Conservation (phyloP, 1,140 invertebrate genomes). For the Scylla paramamosain region DNA sequence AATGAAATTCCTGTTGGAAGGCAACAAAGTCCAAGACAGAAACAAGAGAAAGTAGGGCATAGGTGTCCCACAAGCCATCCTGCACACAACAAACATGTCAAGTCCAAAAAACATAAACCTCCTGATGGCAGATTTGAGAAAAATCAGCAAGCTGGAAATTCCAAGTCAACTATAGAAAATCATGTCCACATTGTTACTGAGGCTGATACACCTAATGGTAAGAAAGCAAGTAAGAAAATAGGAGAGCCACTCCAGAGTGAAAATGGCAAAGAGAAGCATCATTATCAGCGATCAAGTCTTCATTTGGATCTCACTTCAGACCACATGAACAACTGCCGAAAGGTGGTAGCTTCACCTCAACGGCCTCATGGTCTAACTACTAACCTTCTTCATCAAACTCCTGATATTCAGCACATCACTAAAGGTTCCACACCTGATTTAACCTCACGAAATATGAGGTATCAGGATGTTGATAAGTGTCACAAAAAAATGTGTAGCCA, state of each 20-base stretch:
- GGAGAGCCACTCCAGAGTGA: neutral
- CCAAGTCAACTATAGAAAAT: neutral
- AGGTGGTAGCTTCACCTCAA: conserved; percentile 66
- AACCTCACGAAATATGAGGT: conserved; percentile 73
- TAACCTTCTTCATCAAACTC: conserved; percentile 56
- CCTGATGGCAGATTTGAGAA: neutral
- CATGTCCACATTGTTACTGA: neutral
- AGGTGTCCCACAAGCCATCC: neutral
- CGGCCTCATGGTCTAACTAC: conserved; percentile 67
- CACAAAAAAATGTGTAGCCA: conserved; percentile 70
- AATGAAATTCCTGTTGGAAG: neutral
- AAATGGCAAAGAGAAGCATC: neutral
- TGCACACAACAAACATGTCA: neutral
- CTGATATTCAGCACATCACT: conserved; percentile 57
- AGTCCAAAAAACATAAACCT: neutral
- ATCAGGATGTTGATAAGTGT: conserved; percentile 76
- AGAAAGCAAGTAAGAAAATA: neutral
- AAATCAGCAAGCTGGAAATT: conserved; percentile 6
- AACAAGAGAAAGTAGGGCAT: neutral
- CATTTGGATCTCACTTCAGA: conserved; percentile 51
- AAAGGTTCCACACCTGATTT: conserved; percentile 71
- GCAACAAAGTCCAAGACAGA: neutral
- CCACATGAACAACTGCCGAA: conserved; percentile 72
- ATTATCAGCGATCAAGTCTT: conserved; percentile 52
- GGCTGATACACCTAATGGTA: neutral